Percentiles rank a stretch among this genome's conserved stretches.
Conservation (phyloP, 2,888 invertebrate species). For the Drosophila nr. perissopoda region DNA sequence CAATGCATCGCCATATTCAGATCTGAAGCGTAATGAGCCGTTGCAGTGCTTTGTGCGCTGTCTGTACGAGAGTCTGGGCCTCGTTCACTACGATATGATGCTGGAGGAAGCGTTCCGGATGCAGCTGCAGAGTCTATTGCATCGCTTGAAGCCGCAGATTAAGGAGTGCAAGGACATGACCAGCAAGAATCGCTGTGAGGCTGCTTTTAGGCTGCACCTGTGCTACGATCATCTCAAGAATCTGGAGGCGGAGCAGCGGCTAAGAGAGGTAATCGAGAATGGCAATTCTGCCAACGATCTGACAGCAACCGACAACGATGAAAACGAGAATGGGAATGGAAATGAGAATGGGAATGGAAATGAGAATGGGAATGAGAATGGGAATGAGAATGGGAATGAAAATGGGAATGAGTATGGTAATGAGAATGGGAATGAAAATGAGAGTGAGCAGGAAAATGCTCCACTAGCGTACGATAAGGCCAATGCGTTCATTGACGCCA, state of each 20-base stretch:
- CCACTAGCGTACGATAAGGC: slow-evolving; percentile 15
- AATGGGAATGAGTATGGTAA: fast-evolving
- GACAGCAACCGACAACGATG: slow-evolving; percentile 28
- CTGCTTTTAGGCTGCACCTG: slow-evolving; percentile 72
- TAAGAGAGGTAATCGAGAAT: slow-evolving; percentile 60
- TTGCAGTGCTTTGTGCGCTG: slow-evolving; percentile 80
- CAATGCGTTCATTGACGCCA: slow-evolving; percentile 53
- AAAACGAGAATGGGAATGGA: slow-evolving; percentile 16
- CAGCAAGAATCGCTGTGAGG: slow-evolving; percentile 70
- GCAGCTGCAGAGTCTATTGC: slow-evolving; percentile 53
- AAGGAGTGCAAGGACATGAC: slow-evolving; percentile 68
- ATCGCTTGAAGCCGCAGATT: slow-evolving; percentile 51
- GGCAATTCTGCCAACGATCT: slow-evolving; percentile 43
- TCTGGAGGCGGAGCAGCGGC: slow-evolving; percentile 67
- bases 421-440: not conserved
- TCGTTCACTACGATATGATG: slow-evolving; percentile 69
- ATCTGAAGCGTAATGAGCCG: slow-evolving; percentile 68
- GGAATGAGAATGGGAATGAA: not conserved
- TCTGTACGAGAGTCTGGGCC: slow-evolving; percentile 75
- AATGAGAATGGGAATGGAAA: not conserved
- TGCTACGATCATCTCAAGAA: slow-evolving; percentile 70
- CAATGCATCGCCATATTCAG: slow-evolving; percentile 32
- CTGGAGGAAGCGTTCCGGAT: slow-evolving; percentile 68
- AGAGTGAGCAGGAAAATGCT: not conserved
- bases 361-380: slow-evolving; percentile 12